Percentiles rank a stretch among this genome's conserved stretches.
phyloP scores from a whole-genome alignment of 2,113 vertebrate species.

The Gnathonemus echidnorhynchus region DNA sequence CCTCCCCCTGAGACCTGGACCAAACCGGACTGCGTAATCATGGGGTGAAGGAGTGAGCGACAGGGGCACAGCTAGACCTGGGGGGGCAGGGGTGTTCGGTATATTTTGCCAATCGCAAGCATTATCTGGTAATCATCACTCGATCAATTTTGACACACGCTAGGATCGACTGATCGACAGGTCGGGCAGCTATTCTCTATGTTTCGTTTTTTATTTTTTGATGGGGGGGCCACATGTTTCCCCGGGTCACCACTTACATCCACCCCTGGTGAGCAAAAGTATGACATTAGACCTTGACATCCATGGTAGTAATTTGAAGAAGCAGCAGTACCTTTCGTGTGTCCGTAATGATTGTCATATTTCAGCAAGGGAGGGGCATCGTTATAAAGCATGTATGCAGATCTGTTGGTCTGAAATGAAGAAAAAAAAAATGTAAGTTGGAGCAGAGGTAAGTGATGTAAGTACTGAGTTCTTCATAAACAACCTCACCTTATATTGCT shows the following conservation, averaged over 20 bases:
- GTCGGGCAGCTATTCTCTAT: background rate
- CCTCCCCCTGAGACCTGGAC: conserved; percentile 21
- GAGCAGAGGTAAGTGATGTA: background rate
- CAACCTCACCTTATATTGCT: conserved; percentile 60
- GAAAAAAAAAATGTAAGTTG: background rate
- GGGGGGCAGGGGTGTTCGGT: no score
- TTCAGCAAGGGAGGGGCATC: conserved; percentile 67
- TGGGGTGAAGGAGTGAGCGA: background rate
- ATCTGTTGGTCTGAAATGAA: conserved; percentile 51
- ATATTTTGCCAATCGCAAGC: background rate
- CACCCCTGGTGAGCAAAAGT: background rate
- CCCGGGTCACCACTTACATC: background rate
- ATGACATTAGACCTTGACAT: background rate
- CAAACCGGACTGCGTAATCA: conserved; percentile 14
- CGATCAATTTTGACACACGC: background rate
- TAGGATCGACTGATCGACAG: background rate
- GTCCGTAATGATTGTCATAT: conserved; percentile 60
- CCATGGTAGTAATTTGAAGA: background rate
- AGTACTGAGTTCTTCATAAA: background rate
- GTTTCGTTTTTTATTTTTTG: background rate
- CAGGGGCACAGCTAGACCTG: background rate
- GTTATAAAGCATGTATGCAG: conserved; percentile 77
- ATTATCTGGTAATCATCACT: background rate
- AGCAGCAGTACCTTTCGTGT: conserved; percentile 76
- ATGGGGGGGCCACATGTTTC: background rate